These are phyloP conservation scores for Sebastes itinus DNA, from an alignment of 2,797 vertebrate genomes.

Conservation along the genomic window DNA sequence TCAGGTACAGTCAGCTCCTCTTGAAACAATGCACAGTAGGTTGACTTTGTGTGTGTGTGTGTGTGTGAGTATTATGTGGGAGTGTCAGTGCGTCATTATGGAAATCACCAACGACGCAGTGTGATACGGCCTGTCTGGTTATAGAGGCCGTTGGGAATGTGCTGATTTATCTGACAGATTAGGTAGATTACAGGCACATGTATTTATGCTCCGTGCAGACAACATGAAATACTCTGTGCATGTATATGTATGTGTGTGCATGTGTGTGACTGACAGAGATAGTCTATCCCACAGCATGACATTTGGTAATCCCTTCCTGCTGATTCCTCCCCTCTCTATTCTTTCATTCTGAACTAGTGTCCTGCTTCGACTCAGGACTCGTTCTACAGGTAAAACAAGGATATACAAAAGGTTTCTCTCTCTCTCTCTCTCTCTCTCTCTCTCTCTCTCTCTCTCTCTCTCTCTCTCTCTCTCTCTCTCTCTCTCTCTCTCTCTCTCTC, in stretches of 20 bases:
- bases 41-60: not conserved
- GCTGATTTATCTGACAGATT: conserved; percentile 31
- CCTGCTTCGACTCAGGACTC: conserved; percentile 45
- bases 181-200: not conserved
- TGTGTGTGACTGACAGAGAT: not conserved
- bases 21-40: not conserved
- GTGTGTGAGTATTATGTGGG: not conserved
- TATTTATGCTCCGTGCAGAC: not conserved
- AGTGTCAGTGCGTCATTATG: conserved; percentile 41
- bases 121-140: not conserved
- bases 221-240: not conserved
- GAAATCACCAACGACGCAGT: conserved; percentile 31
- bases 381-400: conserved; percentile 65
- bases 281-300: not conserved
- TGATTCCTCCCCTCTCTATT: conserved; percentile 37
- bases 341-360: conserved; percentile 20
- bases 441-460: not conserved
- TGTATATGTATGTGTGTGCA: not conserved
- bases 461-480: not conserved
- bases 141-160: conserved; percentile 18
- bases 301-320: conserved; percentile 36
- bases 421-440: not conserved
- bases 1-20: not conserved
- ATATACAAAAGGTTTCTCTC: not conserved
- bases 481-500: not conserved